Base-by-base conservation (phyloP, 1,140 invertebrate species). In the Zaprionus africanus region DNA sequence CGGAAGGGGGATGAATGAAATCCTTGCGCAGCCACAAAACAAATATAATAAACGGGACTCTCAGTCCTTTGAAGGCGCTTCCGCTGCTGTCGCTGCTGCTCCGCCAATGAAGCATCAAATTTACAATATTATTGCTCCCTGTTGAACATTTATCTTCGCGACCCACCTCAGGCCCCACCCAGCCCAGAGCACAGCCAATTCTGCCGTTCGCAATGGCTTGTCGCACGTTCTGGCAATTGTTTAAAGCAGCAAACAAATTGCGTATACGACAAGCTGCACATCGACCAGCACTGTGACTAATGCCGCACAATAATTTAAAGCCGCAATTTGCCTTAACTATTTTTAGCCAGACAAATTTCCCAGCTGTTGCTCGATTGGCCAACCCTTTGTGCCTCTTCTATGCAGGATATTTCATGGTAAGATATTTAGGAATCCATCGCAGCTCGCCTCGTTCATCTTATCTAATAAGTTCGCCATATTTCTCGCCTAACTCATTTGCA, bases 101-200 rank as follows among this genome's bases (percentile, higher is more conserved):
- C 43, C 61, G 41, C 62, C 70, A 67, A 63, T 76, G 61, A 72
- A 76, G 82, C 82, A 82, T 86, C 79, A 87, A 87, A 82, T 86
- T 86, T 86, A 75, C 72, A 86, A 86, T 86, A 86, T 86, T 86
- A 86, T 86, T 82, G 82, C 82, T 82, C 79, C 82, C 82, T 79
- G 82, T 86, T 86, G 79, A 85, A 76, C 82, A 85, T 85, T 86
- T 85, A 76, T 86, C 82, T 86, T 49, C 54, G 66, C 64, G 57
- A 62, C 19, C 43, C 34, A 58, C 46, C 26, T 34, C 28, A 26
- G 4, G 4, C 24, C 24, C 22, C 5, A 6, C 24, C 22, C 5
- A 6, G 1, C 31, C 4, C 12, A 22, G 19, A 5, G 15, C 15
- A 43, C n/a, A n/a, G 41, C 41, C 41, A 43, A 43, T 43, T n/a